Percentiles rank a stretch among this genome's conserved stretches.
Evolutionary conservation across 2,888 invertebrate genomes (phyloP).

Genomic region (Dicyrtomina minuta): DNA sequence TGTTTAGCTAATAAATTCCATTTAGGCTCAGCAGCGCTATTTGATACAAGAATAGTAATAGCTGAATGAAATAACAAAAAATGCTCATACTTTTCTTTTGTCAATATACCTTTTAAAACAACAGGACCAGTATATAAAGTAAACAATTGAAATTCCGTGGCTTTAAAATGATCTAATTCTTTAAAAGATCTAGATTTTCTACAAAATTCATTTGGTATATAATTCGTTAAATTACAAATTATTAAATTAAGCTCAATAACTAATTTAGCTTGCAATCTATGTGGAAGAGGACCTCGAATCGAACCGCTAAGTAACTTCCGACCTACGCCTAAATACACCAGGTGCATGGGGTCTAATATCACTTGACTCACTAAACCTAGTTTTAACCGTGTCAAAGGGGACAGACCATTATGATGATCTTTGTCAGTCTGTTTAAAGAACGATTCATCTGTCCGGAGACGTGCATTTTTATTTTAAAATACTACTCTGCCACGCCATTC

Average conservation of each 20-base stretch:
- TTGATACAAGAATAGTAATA: not conserved
- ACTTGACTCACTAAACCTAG: too few species aligned
- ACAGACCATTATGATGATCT: conserved; percentile 37
- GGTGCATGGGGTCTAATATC: conserved; percentile 18
- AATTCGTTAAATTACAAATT: not conserved
- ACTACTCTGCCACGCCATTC: not conserved
- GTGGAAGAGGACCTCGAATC: not conserved
- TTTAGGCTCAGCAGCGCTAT: not conserved
- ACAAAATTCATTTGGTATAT: conserved; percentile 3
- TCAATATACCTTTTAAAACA: not conserved
- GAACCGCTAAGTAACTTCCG: conserved; percentile 8
- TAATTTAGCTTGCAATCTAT: not conserved
- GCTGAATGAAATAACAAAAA: not conserved
- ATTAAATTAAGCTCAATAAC: not conserved
- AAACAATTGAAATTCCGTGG: conserved; percentile 23
- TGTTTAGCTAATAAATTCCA: conserved; percentile 3
- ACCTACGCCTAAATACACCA: conserved; percentile 35
- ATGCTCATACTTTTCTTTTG: not conserved
- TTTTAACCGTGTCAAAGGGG: too few species aligned
- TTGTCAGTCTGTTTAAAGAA: conserved; percentile 36
- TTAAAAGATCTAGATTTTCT: conserved; percentile 10
- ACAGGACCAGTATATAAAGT: conserved; percentile 13
- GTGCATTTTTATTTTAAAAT: not conserved
- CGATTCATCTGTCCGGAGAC: conserved; percentile 20
- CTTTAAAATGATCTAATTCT: conserved; percentile 15